Conservation (phyloP, 2,113 vertebrate genomes). For the Thalassoma bifasciatum region DNA sequence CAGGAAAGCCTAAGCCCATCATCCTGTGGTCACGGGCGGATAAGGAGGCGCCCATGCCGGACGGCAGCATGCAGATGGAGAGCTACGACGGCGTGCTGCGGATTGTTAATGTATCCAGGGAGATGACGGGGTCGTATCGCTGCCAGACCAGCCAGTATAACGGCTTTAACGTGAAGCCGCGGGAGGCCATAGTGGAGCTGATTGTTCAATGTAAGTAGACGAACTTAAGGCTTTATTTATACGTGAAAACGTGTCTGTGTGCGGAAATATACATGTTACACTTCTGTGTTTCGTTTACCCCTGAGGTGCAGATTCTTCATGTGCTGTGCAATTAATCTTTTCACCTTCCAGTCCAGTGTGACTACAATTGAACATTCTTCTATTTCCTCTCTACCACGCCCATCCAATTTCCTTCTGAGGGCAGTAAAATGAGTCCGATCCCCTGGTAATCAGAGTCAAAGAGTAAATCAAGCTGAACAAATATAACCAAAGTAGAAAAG, state of each 20-base stretch:
- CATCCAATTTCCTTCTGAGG: slow-evolving; percentile 60
- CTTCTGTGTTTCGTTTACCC: background rate
- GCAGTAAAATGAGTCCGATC: slow-evolving; percentile 55
- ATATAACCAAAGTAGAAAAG: slow-evolving; percentile 47
- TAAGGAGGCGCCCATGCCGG: slow-evolving; percentile 95
- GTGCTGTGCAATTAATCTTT: slow-evolving; percentile 54
- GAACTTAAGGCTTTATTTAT: slow-evolving; percentile 1
- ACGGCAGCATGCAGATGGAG: slow-evolving; percentile 93
- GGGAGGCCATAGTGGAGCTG: slow-evolving; percentile 95
- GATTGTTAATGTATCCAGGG: slow-evolving; percentile 94
- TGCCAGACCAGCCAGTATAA: slow-evolving; percentile 99
- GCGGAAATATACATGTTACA: slow-evolving; percentile 1
- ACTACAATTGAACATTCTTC: slow-evolving; percentile 50
- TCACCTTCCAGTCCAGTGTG: slow-evolving; percentile 31
- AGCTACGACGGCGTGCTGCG: slow-evolving; percentile 96
- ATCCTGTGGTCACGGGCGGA: slow-evolving; percentile 97
- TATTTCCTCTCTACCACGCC: slow-evolving; percentile 45
- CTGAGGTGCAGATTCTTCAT: slow-evolving; percentile 17
- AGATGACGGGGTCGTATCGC: slow-evolving; percentile 95
- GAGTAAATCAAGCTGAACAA: slow-evolving; percentile 46
- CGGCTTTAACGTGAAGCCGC: slow-evolving; percentile 96
- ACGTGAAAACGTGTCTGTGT: background rate
- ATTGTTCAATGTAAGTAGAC: slow-evolving; percentile 96
- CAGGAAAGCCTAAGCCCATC: slow-evolving; percentile 98
- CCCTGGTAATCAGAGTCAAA: slow-evolving; percentile 28